A percentile compares a stretch with the other conserved stretches of the same genome.
phyloP scores from a whole-genome alignment of 2,888 invertebrate species.

The Mesorhabditis spiculigera region DNA sequence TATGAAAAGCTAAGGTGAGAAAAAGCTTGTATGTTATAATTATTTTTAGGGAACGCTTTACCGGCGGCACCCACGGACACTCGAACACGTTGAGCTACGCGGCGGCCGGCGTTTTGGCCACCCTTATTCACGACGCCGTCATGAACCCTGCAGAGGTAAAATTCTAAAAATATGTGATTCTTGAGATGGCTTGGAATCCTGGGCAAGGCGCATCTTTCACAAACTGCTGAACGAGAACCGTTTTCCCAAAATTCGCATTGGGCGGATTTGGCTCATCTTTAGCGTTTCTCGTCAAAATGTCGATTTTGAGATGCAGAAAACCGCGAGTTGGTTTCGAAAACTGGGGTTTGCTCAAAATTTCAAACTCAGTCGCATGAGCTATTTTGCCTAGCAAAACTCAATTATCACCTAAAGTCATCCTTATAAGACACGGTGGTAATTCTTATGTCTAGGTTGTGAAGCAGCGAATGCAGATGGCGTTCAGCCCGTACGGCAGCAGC shows the following conservation, averaged over 20 bases:
- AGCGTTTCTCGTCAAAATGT: too few relatives aligned
- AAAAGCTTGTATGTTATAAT: not conserved
- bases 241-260: too few relatives aligned
- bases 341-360: too few relatives aligned
- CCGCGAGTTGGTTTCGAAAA: too few relatives aligned
- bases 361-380: too few relatives aligned
- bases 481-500: slow-evolving; percentile 86
- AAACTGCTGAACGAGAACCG: too few relatives aligned
- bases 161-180: not conserved
- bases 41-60: slow-evolving; percentile 72
- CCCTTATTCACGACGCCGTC: slow-evolving; percentile 90
- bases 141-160: slow-evolving; percentile 91
- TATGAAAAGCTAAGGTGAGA: slow-evolving; percentile 71
- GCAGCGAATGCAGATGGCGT: slow-evolving; percentile 95
- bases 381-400: too few relatives aligned
- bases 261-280: too few relatives aligned
- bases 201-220: too few relatives aligned
- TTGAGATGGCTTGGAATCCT: too few relatives aligned
- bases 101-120: slow-evolving; percentile 82
- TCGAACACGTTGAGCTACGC: slow-evolving; percentile 53
- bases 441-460: slow-evolving; percentile 72
- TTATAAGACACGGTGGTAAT: not conserved
- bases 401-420: not conserved
- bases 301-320: too few relatives aligned
- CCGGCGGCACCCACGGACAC: slow-evolving; percentile 60